Base-by-base conservation (phyloP, 2,888 invertebrate species). In the Pilophorus perplexus region DNA sequence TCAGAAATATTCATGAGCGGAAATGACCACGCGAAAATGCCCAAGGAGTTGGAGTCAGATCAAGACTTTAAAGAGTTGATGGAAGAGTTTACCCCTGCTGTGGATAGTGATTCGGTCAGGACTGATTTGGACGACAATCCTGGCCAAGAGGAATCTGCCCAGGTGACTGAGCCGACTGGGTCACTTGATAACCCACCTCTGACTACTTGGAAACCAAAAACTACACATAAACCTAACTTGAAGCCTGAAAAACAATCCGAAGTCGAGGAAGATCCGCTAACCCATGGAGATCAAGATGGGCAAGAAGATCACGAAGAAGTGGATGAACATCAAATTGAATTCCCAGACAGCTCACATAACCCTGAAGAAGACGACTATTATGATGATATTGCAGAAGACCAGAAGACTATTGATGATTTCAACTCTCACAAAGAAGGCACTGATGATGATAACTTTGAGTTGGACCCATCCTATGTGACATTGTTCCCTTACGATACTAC, bases 1-100 rank as follows among this genome's bases (percentile, higher is more conserved):
- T 68, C 70, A 8, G 55, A 69, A 59, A 44, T 70, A 8, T 70
- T 69, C 48, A 69, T 69, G 64, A 52, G 22, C 20, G 64, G 52
- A 10, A 12, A 27, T 6, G 27, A 44, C 18, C 20, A 27, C 1
- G 37, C 52, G 22, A 40, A 44, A 5, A 38, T 64, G 33, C 28
- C 27, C 14, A 20, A 20, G 3, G 27, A 54, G n/a, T 14, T 54
- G 48, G 12, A 3, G 3, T 48, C 48, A 18, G 59, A 59, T 42
- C 16, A 23, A 10, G 59, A 59, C 20, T 59, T 42, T 20, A 59
- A 59, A 33, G 59, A 59, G 25, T 23, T 59, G 27, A 59, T 59
- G 59, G 59, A 59, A n/a, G 42, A 22, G n/a, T n/a, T n/a, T n/a
- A n/a, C n/a, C n/a, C n/a, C n/a, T n/a, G n/a, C n/a, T n/a, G n/a